Evolutionary conservation across 2,888 invertebrate genomes (phyloP).

Genomic region (Dichetophora obliterata): DNA sequence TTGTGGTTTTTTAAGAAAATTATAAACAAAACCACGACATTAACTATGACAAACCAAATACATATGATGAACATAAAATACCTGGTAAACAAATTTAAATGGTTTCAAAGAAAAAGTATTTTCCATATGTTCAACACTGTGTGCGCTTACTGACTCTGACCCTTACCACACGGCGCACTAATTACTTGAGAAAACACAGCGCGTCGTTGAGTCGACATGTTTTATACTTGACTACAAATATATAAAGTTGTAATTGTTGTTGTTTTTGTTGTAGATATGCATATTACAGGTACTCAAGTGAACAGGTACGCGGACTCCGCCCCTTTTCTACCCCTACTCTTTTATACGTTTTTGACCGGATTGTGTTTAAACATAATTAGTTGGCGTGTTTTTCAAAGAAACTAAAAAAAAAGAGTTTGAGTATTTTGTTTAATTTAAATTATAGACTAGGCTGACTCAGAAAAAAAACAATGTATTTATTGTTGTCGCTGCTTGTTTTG

Average conservation of each 20-base stretch:
- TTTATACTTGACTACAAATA: too few relatives aligned
- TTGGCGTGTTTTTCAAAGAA: neutral
- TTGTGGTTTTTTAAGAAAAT: neutral
- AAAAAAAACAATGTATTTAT: too few relatives aligned
- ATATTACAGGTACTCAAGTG: neutral
- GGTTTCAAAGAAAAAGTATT: constrained; percentile 6
- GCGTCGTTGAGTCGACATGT: constrained; percentile 6
- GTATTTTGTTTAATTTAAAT: too few relatives aligned
- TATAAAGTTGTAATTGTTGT: too few relatives aligned
- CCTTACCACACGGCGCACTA: constrained; percentile 3
- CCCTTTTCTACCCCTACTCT: neutral
- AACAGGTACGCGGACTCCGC: neutral
- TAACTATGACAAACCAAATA: neutral
- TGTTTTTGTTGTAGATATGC: too few relatives aligned
- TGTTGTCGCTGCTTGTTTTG: too few relatives aligned
- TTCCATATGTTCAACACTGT: constrained; percentile 2
- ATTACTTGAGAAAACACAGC: constrained; percentile 23
- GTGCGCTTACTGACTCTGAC: neutral
- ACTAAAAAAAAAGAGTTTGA: too few relatives aligned
- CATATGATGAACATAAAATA: neutral
- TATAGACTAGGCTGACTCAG: too few relatives aligned
- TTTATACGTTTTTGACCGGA: neutral
- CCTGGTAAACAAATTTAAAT: constrained; percentile 9
- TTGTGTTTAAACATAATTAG: neutral
- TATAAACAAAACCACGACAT: neutral